Evolutionary conservation across 2,797 vertebrate species (phyloP), one percentile per base, ranked within the genome.

Genomic region (Hippoglossus hippoglossus): DNA sequence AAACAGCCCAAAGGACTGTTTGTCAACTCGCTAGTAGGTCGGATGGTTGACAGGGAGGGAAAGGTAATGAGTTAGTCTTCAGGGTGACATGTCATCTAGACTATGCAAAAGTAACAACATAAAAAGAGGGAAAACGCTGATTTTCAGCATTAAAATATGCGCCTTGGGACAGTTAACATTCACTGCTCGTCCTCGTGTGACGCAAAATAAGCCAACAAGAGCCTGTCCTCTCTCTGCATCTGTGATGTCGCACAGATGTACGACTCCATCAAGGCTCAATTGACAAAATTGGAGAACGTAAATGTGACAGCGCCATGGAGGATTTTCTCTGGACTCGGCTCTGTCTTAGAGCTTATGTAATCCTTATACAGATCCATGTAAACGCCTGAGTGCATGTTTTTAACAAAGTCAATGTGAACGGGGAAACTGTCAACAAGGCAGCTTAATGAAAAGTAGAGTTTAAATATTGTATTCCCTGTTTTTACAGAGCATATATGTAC

Each of bases 11-110:
- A 4, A 79, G 79, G 78, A 82, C 59, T 52, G 50, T 58, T 80
- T 76, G 81, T 86, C 77, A 82, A 73, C 72, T 65, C 0, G 34
- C 63, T 75, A 53, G 78, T 18, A 66, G 67, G 63, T 64, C 5
- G 0, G 25, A 57, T 8, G 55, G n/a, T 63, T 67, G 68, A 82
- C 80, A 49, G 25, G 41, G 36, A 71, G 63, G 16, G 61, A 51
- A 63, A 83, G 75, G 71, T 86, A 79, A 85, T 76, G 78, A 87
- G 76, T 76, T 73, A n/a, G 69, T 89, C 78, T 81, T 59, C 13
- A 0, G 73, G 81, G 81, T 85, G 71, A 67, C 34, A 28, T 73
- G 83, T 80, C 73, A 77, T 73, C 80, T 75, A 31, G 41, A 82
- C 69, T 74, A 22, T 80, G 67, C 72, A 79, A 49, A 54, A 60